These are phyloP conservation scores for Hyperoplus lanceolatus DNA, from an alignment of 2,797 vertebrate genomes.

Conservation along the genomic window DNA sequence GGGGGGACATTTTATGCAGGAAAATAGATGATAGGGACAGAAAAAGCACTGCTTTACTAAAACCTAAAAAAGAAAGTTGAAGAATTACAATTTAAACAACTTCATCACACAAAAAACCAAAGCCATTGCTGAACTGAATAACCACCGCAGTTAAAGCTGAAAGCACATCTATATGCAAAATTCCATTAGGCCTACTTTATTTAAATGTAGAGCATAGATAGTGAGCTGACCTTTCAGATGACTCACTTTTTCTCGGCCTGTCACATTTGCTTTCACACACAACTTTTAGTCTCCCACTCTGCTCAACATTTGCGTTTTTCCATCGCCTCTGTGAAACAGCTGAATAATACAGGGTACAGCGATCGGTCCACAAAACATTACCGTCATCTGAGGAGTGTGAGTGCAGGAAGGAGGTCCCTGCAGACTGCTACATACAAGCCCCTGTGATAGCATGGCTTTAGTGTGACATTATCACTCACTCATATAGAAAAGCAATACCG, in stretches of 20 bases:
- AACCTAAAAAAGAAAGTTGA: no score
- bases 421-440: slow-evolving; percentile 32
- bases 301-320: slow-evolving; percentile 69
- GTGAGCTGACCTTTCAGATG: slow-evolving; percentile 64
- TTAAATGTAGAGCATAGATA: slow-evolving; percentile 40
- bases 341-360: slow-evolving; percentile 50
- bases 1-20: slow-evolving; percentile 37
- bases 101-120: neutral
- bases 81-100: neutral
- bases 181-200: slow-evolving; percentile 51
- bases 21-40: slow-evolving; percentile 58
- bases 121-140: neutral
- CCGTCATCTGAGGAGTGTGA: slow-evolving; percentile 48
- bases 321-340: slow-evolving; percentile 57
- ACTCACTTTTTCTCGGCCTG: slow-evolving; percentile 52
- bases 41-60: slow-evolving; percentile 37
- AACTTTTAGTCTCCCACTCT: slow-evolving; percentile 57
- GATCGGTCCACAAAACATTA: slow-evolving; percentile 50
- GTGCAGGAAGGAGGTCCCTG: slow-evolving; percentile 20
- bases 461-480: slow-evolving; percentile 45
- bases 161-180: slow-evolving; percentile 52
- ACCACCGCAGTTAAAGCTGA: slow-evolving; percentile 4
- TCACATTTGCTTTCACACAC: slow-evolving; percentile 56
- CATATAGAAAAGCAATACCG: slow-evolving; percentile 47
- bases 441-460: slow-evolving; percentile 44